Conservation (phyloP, 2,113 vertebrate genomes). For the Leiothrix lutea region DNA sequence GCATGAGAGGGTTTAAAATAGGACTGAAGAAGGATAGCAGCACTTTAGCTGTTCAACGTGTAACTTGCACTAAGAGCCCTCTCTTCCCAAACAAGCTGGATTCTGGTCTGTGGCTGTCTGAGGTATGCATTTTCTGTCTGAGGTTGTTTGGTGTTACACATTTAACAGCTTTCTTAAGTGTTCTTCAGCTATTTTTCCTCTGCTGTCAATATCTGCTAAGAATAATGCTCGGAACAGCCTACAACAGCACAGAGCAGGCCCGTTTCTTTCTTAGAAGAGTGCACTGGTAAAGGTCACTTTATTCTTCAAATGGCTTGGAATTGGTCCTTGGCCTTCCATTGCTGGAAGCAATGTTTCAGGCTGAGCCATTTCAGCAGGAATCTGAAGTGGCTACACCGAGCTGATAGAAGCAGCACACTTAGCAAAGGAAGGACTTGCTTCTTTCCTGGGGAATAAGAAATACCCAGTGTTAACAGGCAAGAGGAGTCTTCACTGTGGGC, state of each 20-base stretch:
- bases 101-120: not conserved
- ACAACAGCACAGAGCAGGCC: not conserved
- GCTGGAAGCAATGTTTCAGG: not conserved
- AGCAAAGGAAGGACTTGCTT: not conserved
- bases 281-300: not conserved
- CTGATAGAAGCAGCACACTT: not conserved
- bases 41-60: not conserved
- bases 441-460: not conserved
- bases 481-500: not conserved
- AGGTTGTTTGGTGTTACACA: not conserved
- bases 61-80: not conserved
- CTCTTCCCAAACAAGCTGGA: not conserved
- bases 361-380: not conserved
- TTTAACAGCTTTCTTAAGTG: not conserved
- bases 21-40: not conserved
- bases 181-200: not conserved
- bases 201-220: not conserved
- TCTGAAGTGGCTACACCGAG: rapidly evolving
- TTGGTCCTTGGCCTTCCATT: not conserved
- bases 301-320: not conserved
- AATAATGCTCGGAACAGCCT: not conserved
- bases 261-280: not conserved
- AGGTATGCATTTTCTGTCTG: not conserved
- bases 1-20: not conserved
- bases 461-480: not conserved